Base-by-base conservation (phyloP, 2,797 vertebrate species). In the Setipinna tenuifilis region DNA sequence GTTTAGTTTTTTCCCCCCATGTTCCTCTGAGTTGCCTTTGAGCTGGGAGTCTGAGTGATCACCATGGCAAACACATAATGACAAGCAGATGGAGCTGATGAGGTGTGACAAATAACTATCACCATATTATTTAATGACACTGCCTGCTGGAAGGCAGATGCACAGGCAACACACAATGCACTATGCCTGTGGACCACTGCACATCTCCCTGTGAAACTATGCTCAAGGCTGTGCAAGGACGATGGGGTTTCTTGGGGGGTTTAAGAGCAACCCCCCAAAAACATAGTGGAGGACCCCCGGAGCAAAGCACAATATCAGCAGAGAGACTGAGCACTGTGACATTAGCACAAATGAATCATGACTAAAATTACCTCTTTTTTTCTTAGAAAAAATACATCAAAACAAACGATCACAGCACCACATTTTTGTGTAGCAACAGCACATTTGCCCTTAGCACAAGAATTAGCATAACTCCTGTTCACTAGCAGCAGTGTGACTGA, bases 101-200 rank as follows among this genome's bases (percentile, higher is more conserved):
- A 16, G 35, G 16, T 78, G 71, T 78, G 35, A 78, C 71, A 78
- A 78, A 78, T 78, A 78, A 78, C 71, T 31, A 44, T 78, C 71
- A 78, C 71, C 31, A 78, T 78, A 44, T 78, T 78, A 78, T 78
- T 78, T 78, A 78, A 78, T 78, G 71, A 44, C 71, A 78, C 71
- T 78, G 71, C 31, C 71, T 75, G 68, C 68, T 75, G 31, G 68
- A 75, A 75, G 68, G 68, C 68, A 78, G 44, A 78, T 14, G 35
- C 35, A 44, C 35, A 21, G 16, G 35, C 31, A 10, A 44, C 35
- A 21, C 71, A 78, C 71, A 78, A 78, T 78, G 71, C 17, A 44
- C 31, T 44, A 4, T 21, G 31, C 68, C 68, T 31, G 12, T 75
- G 31, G 28, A 75, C 16, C 68, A 16, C 5, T 4, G 28, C 4